Evolutionary conservation across 2,113 vertebrate genomes (phyloP).

Genomic region (Podarcis raffonei): DNA sequence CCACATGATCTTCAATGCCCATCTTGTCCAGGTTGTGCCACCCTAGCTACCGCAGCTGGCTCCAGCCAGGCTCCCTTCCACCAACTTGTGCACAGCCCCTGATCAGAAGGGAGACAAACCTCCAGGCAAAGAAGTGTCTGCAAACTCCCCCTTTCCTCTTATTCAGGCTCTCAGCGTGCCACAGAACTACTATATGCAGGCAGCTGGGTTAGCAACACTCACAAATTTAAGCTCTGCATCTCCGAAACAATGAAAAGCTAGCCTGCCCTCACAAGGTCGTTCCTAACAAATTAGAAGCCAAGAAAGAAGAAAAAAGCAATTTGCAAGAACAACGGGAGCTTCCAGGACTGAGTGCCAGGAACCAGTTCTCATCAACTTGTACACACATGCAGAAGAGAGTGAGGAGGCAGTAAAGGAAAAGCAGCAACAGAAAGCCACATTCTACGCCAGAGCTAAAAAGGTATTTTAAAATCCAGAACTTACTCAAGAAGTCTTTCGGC

Average conservation of each 20-base stretch:
- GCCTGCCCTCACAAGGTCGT: background rate
- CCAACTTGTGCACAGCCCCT: no score
- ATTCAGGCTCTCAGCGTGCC: background rate
- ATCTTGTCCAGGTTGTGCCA: no score
- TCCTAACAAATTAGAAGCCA: background rate
- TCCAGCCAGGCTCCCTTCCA: no score
- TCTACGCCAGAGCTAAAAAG: background rate
- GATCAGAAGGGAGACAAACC: background rate
- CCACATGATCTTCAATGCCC: no score
- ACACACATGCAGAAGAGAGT: background rate
- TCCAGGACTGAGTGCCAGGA: background rate
- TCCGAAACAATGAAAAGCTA: background rate
- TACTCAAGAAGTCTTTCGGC: constrained; percentile 91
- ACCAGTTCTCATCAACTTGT: background rate
- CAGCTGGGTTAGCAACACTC: background rate
- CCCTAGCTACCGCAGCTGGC: no score
- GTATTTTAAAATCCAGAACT: constrained; percentile 67
- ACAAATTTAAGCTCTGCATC: background rate
- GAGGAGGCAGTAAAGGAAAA: background rate
- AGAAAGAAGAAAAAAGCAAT: background rate
- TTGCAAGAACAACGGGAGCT: constrained; percentile 18
- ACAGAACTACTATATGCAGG: background rate
- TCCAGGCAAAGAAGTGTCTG: background rate
- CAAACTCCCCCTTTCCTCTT: background rate
- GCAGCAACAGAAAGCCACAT: background rate